Base-by-base conservation (phyloP, 2,888 invertebrate genomes). In the Chrysolina oricalcia region DNA sequence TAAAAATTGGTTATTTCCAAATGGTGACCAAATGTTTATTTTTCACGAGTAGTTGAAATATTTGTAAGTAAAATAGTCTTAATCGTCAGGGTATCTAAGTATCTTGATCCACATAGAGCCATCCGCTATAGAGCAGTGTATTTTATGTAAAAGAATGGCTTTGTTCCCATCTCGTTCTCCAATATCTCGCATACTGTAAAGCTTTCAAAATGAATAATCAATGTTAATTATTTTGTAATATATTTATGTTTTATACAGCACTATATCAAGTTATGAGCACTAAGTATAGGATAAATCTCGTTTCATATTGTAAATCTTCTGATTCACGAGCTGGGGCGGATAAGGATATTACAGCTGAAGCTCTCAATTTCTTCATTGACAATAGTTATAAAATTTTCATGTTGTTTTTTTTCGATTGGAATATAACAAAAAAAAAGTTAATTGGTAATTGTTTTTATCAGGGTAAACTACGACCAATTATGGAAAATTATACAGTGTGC, bases 221-320 rank as follows among this genome's bases (percentile, higher is more conserved):
- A 50, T 50, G 50, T 50, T 50, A 19, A 17, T 50, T 50, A 50
- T 50, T 50, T 50, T 50, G 50, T 50, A 50, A 50, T 50, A 50
- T 50, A 46, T 46, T 46, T 15, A 46, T 46, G 46, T 46, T 15
- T n/a, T 17, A 17, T 50, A 50, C 50, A 17, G 50, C 50, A 50
- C 50, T 9, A 19, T 50, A 17, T 17, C 11, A 17, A 50, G 50
- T 50, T 50, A 6, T 50, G 19, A 50, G 17, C 50, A 17, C 19
- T 10, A 17, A n/a, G n/a, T n/a, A n/a, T 50, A 17, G 2, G 50
- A 50, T 50, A 19, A 50, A 4, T 15, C n/a, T 46, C 3, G 13
- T 2, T 15, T 15, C 46, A 46, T 46, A 46, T 35, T 35, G 46
- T 2, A 46, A n/a, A 13, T 46, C 6, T 15, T 46, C 6, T 46